Evolutionary conservation across 2,113 vertebrate species (phyloP), one percentile per base, ranked within the genome.

Genomic region (Marcusenius ussheri): DNA sequence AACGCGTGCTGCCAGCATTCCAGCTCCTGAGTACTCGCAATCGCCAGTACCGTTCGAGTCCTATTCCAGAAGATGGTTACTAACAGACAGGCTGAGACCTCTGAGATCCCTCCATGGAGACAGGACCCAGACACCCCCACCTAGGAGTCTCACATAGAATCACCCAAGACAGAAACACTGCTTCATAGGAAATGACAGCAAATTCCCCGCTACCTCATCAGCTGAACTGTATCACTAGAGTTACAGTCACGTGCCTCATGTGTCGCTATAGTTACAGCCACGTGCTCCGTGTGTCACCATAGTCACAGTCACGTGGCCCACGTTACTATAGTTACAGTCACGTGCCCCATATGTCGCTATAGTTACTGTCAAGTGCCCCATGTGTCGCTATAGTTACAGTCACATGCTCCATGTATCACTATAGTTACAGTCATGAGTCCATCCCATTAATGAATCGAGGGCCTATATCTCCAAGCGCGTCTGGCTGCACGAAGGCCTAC

Each of bases 31-130:
- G 45, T 84, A 46, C 15, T 47, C 6, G 15, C 58, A 85, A 83
- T 88, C 19, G 17, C 88, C 39, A 89, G 91, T 92, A 84, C 24
- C 80, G 24, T 47, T 45, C 45, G 17, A 42, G 10, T 42, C 77
- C 31, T 83, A 24, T 21, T 45, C 77, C 42, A 83, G 77, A 45
- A 0, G 74, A 80, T 2, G 11, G 35, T 42, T 42, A 42, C 11
- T 83, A 24, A 70, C 62, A 31, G 62, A 31, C n/a, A 70, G 62
- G n/a, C 10, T 66, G 9, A 66, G 58, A n/a, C 58, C 58, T 66
- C 24, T 27, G 58, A 66, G 2, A n/a, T 70, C 62, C 62, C 62
- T 70, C 62, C 62, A 31, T 27, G n/a, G 3, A 31, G 1, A 70
- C n/a, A 27, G 62, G n/a, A 70, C n/a, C 62, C 62, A 70, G 62